Evolutionary conservation across 2,888 invertebrate species (phyloP).

Genomic region (Melinaea menophilus): DNA sequence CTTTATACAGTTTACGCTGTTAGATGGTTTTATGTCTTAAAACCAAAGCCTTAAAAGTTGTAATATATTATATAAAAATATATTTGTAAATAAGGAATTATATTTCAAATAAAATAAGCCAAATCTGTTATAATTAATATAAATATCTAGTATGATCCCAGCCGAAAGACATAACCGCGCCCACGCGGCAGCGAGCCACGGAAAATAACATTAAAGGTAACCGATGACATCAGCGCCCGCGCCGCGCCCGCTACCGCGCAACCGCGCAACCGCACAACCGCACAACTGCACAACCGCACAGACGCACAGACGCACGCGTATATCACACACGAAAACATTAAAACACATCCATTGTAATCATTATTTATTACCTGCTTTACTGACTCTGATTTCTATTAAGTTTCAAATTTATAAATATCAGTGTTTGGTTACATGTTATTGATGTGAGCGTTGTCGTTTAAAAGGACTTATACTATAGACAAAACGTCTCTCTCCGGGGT

Average conservation of each 20-base stretch:
- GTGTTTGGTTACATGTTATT: constrained; percentile 42
- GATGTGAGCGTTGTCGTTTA: constrained; percentile 42
- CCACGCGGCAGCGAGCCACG: constrained; percentile 63
- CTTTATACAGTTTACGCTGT: too few species aligned
- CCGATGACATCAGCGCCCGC: constrained; percentile 73
- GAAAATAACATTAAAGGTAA: constrained; percentile 72
- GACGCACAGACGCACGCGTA: not conserved
- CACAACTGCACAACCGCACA: constrained; percentile 37
- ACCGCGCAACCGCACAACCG: constrained; percentile 54
- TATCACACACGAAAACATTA: constrained; percentile 31
- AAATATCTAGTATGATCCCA: constrained; percentile 46
- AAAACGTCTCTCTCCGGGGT: constrained; percentile 53
- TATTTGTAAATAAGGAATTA: not conserved
- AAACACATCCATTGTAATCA: not conserved
- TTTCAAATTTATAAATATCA: constrained; percentile 26
- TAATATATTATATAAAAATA: not conserved
- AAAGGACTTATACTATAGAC: constrained; percentile 46
- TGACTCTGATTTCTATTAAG: constrained; percentile 6
- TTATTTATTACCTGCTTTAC: not conserved
- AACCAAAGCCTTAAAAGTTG: too few species aligned
- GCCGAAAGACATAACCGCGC: constrained; percentile 55
- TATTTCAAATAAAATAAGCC: constrained; percentile 5
- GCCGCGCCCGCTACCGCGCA: constrained; percentile 65
- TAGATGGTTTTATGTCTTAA: too few species aligned
- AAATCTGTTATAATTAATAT: constrained; percentile 8